Evolutionary conservation across 2,113 vertebrate species (phyloP).

Genomic region (Piaya cayana): DNA sequence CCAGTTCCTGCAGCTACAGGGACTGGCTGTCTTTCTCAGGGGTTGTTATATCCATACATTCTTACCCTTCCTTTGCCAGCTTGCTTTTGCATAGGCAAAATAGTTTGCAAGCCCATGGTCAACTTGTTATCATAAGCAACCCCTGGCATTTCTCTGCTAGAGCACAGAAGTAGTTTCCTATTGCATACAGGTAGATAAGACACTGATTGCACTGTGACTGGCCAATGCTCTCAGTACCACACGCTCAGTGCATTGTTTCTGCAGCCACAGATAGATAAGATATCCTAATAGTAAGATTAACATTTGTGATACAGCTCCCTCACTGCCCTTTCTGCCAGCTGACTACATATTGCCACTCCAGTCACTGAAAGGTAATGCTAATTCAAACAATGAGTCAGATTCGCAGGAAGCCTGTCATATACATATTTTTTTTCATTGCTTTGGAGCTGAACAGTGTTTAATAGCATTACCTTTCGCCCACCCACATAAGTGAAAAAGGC

Average conservation of each 20-base stretch:
- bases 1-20: neutral
- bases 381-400: conserved; percentile 53
- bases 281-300: neutral
- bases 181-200: neutral
- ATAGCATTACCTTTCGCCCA: conserved; percentile 1
- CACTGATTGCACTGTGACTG: neutral
- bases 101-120: neutral
- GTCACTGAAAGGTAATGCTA: conserved; percentile 14
- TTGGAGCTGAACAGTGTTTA: neutral
- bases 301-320: neutral
- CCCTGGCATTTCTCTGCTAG: neutral
- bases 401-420: conserved; percentile 30
- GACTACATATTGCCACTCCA: neutral
- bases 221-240: neutral
- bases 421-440: neutral
- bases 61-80: neutral
- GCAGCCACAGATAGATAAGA: conserved; percentile 19
- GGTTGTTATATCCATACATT: neutral
- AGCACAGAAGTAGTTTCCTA: neutral
- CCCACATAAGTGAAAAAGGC: conserved; percentile 1
- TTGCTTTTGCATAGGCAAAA: neutral
- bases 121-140: neutral
- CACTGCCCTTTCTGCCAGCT: neutral
- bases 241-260: neutral
- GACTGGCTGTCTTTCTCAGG: neutral